phyloP scores from a whole-genome alignment of 2,113 vertebrate genomes.

The Motacilla tschutschensis region DNA sequence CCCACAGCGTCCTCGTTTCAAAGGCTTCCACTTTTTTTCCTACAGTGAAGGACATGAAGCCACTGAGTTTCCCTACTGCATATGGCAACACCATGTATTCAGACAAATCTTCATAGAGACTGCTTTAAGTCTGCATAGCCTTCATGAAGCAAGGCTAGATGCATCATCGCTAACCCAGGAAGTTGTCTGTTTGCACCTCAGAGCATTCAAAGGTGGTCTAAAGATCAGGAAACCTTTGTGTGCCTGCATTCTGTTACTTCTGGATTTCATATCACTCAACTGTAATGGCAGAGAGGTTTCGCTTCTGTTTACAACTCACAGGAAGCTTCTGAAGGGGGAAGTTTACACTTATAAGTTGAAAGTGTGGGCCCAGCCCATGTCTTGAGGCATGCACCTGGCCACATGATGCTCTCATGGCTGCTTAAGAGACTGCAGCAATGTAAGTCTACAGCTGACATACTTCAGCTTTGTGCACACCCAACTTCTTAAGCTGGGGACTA shows the following conservation, averaged over 20 bases:
- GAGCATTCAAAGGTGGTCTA: background rate
- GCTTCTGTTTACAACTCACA: background rate
- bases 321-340: background rate
- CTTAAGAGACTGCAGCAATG: background rate
- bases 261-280: background rate
- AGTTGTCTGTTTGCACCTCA: background rate
- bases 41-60: background rate
- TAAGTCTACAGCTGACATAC: background rate
- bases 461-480: background rate
- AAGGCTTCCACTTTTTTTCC: background rate
- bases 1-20: background rate
- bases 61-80: background rate
- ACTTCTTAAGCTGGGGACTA: background rate
- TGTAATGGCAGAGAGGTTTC: background rate
- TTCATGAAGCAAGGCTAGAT: background rate
- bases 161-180: background rate
- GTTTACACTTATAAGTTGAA: background rate
- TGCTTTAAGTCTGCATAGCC: background rate
- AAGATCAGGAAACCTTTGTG: background rate
- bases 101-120: background rate
- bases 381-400: background rate
- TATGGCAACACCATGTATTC: background rate
- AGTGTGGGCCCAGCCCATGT: background rate
- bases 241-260: background rate
- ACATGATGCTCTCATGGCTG: background rate